These are phyloP conservation scores for Tor tambroides DNA, from an alignment of 2,113 vertebrate species.

Conservation along the genomic window DNA sequence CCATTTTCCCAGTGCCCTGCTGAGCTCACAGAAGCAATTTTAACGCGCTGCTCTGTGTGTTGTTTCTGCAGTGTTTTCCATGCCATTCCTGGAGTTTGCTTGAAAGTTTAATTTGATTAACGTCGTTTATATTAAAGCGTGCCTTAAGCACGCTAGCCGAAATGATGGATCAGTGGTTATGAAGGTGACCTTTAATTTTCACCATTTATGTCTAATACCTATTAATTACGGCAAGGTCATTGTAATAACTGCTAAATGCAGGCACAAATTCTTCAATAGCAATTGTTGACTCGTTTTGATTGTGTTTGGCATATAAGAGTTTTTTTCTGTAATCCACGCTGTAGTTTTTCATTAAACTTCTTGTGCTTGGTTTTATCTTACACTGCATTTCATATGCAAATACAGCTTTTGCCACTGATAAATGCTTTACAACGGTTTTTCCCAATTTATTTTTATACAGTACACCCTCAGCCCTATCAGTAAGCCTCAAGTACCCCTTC, in stretches of 20 bases:
- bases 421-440: not conserved
- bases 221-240: conserved; percentile 62
- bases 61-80: conserved; percentile 41
- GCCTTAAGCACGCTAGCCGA: conserved; percentile 50
- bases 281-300: conserved; percentile 41
- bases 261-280: conserved; percentile 37
- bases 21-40: conserved; percentile 60
- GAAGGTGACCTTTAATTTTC: conserved; percentile 64
- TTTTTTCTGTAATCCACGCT: conserved; percentile 31
- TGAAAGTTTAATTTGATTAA: conserved; percentile 55
- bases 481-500: not conserved
- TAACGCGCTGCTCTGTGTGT: conserved; percentile 34
- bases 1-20: conserved; percentile 52
- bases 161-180: conserved; percentile 57
- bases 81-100: conserved; percentile 43
- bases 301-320: conserved; percentile 28
- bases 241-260: conserved; percentile 56
- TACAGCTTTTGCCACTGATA: not conserved
- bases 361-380: not conserved
- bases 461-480: not conserved
- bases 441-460: not conserved
- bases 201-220: conserved; percentile 62
- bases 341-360: not conserved
- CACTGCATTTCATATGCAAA: not conserved
- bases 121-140: conserved; percentile 54